Conservation (phyloP, 1,140 invertebrate genomes). For the Branchinecta lindahli region DNA sequence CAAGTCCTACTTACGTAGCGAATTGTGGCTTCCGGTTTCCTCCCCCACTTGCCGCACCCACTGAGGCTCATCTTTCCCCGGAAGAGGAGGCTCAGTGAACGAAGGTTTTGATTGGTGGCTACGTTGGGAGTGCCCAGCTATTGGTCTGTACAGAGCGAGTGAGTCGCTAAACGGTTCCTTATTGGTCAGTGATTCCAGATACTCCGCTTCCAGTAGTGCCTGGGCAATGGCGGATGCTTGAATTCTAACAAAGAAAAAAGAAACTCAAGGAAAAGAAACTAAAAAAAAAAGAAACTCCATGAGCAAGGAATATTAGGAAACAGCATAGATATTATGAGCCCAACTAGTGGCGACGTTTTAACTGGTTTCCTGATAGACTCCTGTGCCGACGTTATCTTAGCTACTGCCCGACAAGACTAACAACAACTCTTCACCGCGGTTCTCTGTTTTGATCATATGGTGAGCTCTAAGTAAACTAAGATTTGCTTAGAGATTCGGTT, state of each 20-base stretch:
- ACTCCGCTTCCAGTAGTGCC: slow-evolving; percentile 57
- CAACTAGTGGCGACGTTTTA: no score
- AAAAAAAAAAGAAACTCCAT: no score
- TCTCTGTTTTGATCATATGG: no score
- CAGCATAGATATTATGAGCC: no score
- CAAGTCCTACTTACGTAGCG: not conserved
- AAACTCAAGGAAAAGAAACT: no score
- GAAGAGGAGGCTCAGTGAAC: not conserved
- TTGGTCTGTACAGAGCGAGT: slow-evolving; percentile 40
- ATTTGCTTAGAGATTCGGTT: no score
- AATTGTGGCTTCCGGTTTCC: slow-evolving; percentile 28
- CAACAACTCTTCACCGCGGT: no score
- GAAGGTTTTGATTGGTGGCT: not conserved
- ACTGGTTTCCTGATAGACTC: no score
- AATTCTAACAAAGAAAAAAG: slow-evolving; percentile 35
- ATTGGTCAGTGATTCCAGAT: slow-evolving; percentile 51
- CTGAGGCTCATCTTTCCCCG: slow-evolving; percentile 37
- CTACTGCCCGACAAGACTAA: no score
- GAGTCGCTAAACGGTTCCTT: slow-evolving; percentile 40
- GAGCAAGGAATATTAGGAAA: no score
- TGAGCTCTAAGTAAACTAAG: no score
- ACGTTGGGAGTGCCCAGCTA: slow-evolving; percentile 21
- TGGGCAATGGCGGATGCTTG: slow-evolving; percentile 66
- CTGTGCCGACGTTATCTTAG: no score
- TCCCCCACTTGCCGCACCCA: slow-evolving; percentile 53